phyloP scores from a whole-genome alignment of 2,113 vertebrate species.

The Microcebus murinus region DNA sequence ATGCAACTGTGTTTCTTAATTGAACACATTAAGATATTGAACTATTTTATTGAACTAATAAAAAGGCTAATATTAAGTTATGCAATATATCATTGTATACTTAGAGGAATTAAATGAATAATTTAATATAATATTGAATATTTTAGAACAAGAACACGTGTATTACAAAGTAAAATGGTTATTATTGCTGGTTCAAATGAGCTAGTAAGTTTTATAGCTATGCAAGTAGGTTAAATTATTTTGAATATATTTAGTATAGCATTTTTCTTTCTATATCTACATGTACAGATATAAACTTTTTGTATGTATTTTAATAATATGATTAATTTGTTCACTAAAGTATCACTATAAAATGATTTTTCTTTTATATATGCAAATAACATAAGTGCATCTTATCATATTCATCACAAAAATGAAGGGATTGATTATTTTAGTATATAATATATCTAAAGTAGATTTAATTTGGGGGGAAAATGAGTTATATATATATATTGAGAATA shows the following conservation, averaged over 20 bases:
- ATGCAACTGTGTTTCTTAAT: constrained; percentile 63
- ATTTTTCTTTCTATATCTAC: not conserved
- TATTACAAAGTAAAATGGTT: constrained; percentile 47
- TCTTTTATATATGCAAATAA: not conserved
- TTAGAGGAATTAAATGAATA: constrained; percentile 61
- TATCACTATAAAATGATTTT: not conserved
- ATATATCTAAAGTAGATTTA: not conserved
- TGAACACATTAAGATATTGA: constrained; percentile 63
- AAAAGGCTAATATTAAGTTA: constrained; percentile 55
- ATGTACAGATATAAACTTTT: not conserved
- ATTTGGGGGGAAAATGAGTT: not conserved
- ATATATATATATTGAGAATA: not conserved
- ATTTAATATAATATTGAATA: constrained; percentile 64
- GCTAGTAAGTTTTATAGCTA: not conserved
- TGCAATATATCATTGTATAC: constrained; percentile 53
- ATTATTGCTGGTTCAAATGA: constrained; percentile 31
- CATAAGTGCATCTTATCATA: not conserved
- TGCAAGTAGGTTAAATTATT: not conserved
- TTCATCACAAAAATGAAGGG: not conserved
- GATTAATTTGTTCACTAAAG: not conserved
- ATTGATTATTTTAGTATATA: not conserved
- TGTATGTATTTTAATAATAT: not conserved
- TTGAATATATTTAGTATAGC: not conserved
- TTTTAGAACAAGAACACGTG: constrained; percentile 44
- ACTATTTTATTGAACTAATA: constrained; percentile 72